Evolutionary conservation across 2,797 vertebrate genomes (phyloP).

Genomic region (Carcharodon carcharias): DNA sequence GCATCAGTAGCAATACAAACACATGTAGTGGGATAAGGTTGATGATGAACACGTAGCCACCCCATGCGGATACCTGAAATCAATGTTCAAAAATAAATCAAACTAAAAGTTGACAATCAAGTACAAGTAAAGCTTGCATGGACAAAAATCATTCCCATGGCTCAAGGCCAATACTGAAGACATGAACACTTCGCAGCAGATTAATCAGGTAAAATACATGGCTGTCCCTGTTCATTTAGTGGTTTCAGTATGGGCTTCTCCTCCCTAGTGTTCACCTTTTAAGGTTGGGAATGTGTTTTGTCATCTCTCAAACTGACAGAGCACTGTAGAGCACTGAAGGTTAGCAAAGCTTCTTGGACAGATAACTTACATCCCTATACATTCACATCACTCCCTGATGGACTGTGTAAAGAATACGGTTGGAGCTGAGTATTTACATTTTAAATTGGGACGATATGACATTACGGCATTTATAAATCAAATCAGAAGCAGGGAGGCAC

Average conservation of each 20-base stretch:
- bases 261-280: not conserved
- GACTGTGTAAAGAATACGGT: not conserved
- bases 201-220: not conserved
- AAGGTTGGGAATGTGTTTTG: not conserved
- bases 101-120: not conserved
- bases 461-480: not conserved
- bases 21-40: conserved; percentile 95
- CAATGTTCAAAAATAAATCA: conserved; percentile 44
- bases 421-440: not conserved
- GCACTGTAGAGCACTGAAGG: not conserved
- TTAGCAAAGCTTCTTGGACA: not conserved
- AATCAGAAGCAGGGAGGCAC: not conserved
- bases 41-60: conserved; percentile 95
- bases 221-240: not conserved
- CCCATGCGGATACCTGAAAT: conserved; percentile 85
- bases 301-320: not conserved
- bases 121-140: not conserved
- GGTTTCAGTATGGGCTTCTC: not conserved
- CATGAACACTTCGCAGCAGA: not conserved
- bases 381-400: not conserved
- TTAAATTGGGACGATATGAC: not conserved
- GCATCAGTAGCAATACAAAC: conserved; percentile 90
- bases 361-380: not conserved
- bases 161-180: not conserved
- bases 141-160: not conserved